Conservation (phyloP, 1,140 invertebrate genomes). For the Nylanderia fulva region DNA sequence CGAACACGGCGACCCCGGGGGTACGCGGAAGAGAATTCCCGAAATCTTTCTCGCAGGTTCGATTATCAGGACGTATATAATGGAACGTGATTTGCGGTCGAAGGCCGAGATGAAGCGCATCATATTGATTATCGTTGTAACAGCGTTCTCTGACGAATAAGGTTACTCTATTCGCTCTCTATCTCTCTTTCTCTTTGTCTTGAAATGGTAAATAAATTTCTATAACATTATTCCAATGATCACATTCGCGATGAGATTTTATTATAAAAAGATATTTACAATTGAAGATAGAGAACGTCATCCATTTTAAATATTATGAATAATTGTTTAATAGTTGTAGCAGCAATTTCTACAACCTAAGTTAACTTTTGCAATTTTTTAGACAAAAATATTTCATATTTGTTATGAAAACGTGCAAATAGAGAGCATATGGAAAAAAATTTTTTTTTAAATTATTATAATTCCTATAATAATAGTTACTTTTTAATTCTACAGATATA, state of each 20-base stretch:
- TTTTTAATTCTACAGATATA: background rate
- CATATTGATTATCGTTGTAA: constrained; percentile 32
- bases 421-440: background rate
- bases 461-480: background rate
- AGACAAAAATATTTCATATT: background rate
- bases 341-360: background rate
- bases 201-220: constrained; percentile 23
- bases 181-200: background rate
- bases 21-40: constrained; percentile 75
- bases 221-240: background rate
- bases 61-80: constrained; percentile 71
- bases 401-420: background rate
- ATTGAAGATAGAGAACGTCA: background rate
- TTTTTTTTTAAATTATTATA: background rate
- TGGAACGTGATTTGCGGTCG: constrained; percentile 76
- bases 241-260: background rate
- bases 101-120: constrained; percentile 61
- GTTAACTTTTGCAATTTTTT: background rate
- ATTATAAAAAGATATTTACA: constrained; percentile 26
- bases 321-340: background rate
- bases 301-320: too few species aligned
- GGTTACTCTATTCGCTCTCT: constrained; percentile 20
- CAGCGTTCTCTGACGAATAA: constrained; percentile 3
- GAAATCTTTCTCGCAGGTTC: constrained; percentile 68
- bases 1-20: constrained; percentile 46